Evolutionary conservation across 2,113 vertebrate species (phyloP).

Genomic region (Trogon melanurus): DNA sequence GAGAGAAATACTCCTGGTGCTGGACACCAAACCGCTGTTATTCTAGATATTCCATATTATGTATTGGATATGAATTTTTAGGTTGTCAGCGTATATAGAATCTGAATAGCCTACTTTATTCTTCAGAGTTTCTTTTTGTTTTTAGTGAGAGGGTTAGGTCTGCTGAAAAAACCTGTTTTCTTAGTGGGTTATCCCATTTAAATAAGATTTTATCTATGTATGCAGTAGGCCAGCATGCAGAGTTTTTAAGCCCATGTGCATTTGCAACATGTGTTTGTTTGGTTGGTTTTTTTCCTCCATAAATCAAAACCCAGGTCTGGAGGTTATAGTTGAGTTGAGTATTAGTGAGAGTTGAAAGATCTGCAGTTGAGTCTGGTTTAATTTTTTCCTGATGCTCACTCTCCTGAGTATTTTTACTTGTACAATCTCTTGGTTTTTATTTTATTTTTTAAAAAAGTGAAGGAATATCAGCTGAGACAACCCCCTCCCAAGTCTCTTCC

Average conservation of each 20-base stretch:
- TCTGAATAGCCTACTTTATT: neutral
- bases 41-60: neutral
- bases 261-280: neutral
- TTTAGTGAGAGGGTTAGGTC: neutral
- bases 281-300: neutral
- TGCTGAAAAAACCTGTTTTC: neutral
- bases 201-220: fast-evolving
- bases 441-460: neutral
- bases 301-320: neutral
- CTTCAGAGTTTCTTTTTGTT: neutral
- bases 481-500: neutral
- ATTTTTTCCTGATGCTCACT: neutral
- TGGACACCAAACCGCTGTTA: neutral
- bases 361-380: neutral
- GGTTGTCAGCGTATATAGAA: neutral
- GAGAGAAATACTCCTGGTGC: neutral
- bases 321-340: neutral
- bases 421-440: neutral
- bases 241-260: neutral
- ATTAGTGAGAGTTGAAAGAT: neutral
- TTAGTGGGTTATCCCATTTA: neutral
- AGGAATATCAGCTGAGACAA: neutral
- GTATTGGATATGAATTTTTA: neutral
- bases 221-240: fast-evolving
- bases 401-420: neutral